Conservation (phyloP, 2,888 invertebrate species). For the Celastrina argiolus region DNA sequence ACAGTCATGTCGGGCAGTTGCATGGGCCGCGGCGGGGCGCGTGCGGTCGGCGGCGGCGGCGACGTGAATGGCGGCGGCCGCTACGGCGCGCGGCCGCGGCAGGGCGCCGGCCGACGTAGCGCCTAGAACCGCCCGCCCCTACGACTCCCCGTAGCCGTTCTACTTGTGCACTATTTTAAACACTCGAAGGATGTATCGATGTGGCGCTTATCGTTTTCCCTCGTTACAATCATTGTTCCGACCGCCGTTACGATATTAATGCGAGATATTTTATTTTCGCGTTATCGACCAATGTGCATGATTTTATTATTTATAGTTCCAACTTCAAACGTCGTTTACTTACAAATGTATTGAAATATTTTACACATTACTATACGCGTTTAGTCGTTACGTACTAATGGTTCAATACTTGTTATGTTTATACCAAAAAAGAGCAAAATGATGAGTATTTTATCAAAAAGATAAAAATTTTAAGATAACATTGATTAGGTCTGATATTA, state of each 20-base stretch:
- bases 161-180: slow-evolving; percentile 18
- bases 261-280: background rate
- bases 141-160: slow-evolving; percentile 25
- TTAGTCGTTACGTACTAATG: background rate
- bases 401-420: background rate
- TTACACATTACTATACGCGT: background rate
- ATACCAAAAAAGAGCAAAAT: background rate
- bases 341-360: background rate
- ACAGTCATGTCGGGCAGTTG: slow-evolving; percentile 70
- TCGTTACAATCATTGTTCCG: background rate
- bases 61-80: slow-evolving; percentile 66
- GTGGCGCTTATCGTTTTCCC: background rate
- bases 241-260: slow-evolving; percentile 12
- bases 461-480: slow-evolving; percentile 26
- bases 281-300: background rate
- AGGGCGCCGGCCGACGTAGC: slow-evolving; percentile 47
- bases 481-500: slow-evolving; percentile 30
- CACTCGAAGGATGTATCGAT: slow-evolving; percentile 6
- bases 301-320: background rate
- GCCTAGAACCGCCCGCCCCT: slow-evolving; percentile 49
- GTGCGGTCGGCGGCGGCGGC: slow-evolving; percentile 73
- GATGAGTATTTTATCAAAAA: background rate
- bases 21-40: slow-evolving; percentile 64
- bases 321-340: background rate
- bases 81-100: slow-evolving; percentile 64